Percentiles rank a stretch among this genome's conserved stretches.
Evolutionary conservation across 2,113 vertebrate species (phyloP).

Genomic region (Amblyornis subalaris): DNA sequence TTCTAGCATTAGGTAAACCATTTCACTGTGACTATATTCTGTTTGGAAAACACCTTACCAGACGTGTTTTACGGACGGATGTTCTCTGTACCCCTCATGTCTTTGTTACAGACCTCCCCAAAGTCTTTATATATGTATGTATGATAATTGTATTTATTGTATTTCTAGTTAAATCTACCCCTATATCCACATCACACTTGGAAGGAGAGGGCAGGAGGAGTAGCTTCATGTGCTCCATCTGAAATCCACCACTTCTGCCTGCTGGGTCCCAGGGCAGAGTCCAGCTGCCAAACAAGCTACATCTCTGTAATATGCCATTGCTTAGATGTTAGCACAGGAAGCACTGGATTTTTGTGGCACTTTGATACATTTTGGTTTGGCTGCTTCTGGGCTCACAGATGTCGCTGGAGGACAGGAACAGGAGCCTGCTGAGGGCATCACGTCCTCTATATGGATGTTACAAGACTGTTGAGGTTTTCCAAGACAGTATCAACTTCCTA

Average conservation of each 20-base stretch:
- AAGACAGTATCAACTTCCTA: not conserved
- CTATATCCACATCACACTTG: not conserved
- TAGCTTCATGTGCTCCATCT: not conserved
- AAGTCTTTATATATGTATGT: not conserved
- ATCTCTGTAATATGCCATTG: rapidly evolving
- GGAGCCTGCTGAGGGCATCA: not conserved
- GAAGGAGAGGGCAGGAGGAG: not conserved
- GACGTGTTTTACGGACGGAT: not conserved
- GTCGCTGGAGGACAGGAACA: not conserved
- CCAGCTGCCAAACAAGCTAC: not conserved
- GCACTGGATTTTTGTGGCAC: not conserved
- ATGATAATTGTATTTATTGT: not conserved
- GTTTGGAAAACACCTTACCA: not conserved
- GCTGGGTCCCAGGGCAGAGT: not conserved
- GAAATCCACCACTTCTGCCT: not conserved
- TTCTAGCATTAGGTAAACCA: not conserved
- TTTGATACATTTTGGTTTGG: not conserved
- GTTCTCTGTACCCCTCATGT: not conserved
- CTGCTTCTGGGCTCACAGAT: not conserved
- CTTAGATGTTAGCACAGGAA: not conserved
- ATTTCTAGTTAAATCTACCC: not conserved
- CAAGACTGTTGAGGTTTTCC: not conserved
- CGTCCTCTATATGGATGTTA: not conserved
- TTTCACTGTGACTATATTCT: not conserved
- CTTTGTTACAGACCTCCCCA: not conserved